Conservation (phyloP, 2,888 invertebrate genomes). For the Noctua janthe region DNA sequence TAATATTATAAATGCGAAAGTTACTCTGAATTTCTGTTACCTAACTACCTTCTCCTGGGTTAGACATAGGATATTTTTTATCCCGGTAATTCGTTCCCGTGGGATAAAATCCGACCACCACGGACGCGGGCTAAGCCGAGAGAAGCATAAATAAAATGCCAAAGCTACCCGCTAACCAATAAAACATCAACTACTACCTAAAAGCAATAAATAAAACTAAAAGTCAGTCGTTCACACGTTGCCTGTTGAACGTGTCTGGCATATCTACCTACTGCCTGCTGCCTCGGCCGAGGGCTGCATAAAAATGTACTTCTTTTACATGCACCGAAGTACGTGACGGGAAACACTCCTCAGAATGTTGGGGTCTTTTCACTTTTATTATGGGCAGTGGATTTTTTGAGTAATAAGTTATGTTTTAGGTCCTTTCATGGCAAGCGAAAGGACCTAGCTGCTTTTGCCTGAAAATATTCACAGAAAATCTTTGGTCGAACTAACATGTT, state of each 20-base stretch:
- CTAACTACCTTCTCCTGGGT: background rate
- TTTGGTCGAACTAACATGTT: no score
- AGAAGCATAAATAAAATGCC: background rate
- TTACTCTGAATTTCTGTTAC: background rate
- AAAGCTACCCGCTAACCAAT: background rate
- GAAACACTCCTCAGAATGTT: slow-evolving; percentile 18
- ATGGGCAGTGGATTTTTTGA: background rate
- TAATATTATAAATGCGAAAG: background rate
- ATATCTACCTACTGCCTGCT: slow-evolving; percentile 12
- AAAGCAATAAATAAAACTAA: slow-evolving; percentile 43
- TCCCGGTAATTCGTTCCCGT: background rate
- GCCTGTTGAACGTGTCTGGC: background rate
- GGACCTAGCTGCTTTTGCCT: no score
- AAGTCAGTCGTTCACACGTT: slow-evolving; percentile 52
- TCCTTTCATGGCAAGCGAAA: no score
- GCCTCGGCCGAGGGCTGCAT: slow-evolving; percentile 31
- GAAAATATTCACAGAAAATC: no score
- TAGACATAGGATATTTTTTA: background rate
- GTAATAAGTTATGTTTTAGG: no score
- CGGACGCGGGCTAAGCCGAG: background rate
- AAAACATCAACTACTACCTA: slow-evolving; percentile 20
- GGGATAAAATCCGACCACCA: background rate
- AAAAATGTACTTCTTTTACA: slow-evolving; percentile 38
- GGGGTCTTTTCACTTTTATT: slow-evolving; percentile 50
- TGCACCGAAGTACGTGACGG: slow-evolving; percentile 43